These are phyloP conservation scores for Maniola jurtina DNA, from an alignment of 1,140 invertebrate genomes.

Conservation along the genomic window DNA sequence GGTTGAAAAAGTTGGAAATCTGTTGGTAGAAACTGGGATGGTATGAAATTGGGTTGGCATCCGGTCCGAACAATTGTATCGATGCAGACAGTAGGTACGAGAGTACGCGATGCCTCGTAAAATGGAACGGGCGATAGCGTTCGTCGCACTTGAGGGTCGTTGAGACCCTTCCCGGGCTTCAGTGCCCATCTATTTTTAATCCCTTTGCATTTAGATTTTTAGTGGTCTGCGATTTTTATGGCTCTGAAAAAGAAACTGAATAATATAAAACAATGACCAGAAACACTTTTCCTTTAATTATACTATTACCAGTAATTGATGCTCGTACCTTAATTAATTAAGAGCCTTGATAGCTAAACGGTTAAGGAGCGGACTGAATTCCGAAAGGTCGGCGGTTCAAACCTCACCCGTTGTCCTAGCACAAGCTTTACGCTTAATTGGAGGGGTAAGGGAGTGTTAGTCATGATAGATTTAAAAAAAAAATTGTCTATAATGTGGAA, in stretches of 20 bases:
- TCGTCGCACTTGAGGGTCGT: conserved; percentile 46
- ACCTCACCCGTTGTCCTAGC: too few species aligned
- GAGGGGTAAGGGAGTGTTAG: too few species aligned
- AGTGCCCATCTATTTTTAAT: conserved; percentile 15
- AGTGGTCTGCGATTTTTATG: neutral
- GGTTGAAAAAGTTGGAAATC: neutral
- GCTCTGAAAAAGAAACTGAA: neutral
- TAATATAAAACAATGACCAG: neutral
- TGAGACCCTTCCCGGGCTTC: conserved; percentile 32
- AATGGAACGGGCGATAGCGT: conserved; percentile 41
- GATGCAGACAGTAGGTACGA: conserved; percentile 35
- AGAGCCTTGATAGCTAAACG: too few species aligned
- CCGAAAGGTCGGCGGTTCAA: too few species aligned
- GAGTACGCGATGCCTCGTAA: conserved; percentile 38
- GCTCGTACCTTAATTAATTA: too few species aligned
- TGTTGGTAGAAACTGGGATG: conserved; percentile 17
- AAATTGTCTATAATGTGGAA: too few species aligned
- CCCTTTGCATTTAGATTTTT: conserved; percentile 3
- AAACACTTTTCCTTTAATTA: too few species aligned
- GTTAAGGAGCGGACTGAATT: too few species aligned
- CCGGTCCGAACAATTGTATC: conserved; percentile 42
- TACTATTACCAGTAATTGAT: too few species aligned
- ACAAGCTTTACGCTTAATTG: too few species aligned
- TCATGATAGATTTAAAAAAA: too few species aligned
- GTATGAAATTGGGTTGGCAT: conserved; percentile 38